Base-by-base conservation (phyloP, 2,113 vertebrate genomes). In the Oryzias melastigma region DNA sequence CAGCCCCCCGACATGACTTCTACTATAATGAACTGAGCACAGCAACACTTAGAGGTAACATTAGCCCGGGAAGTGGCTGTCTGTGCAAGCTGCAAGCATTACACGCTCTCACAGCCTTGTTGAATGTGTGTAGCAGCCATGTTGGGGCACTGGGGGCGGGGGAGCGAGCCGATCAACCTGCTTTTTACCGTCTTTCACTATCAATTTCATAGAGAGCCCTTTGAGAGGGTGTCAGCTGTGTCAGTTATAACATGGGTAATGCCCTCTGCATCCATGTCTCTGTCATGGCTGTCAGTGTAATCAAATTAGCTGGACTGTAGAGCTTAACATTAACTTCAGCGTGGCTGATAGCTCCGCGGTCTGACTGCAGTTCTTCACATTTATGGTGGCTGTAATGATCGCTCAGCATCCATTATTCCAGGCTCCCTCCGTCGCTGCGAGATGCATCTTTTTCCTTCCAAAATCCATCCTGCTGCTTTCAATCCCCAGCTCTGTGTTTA, bases 301-400 rank as follows among this genome's bases (percentile, higher is more conserved):
- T 85, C 35, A 22, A 77, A 78, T 86, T 83, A 86, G 72, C 68
- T 75, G 72, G 78, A 87, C 74, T 77, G 67, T 82, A 71, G 52
- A 72, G 76, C 77, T 83, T 80, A 76, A 52, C 70, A 78, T 77
- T 80, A 75, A 71, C 81, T 78, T 84, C 81, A 74, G 65, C 46
- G 60, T 18, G 68, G 76, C 54, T 58, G 65, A 85, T 60, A 71
- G 73, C 78, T 53, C 73, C 50, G 61, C 54, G 62, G 54, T 72
- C 71, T 72, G 67, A 83, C 66, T 52, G 68, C 71, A 53, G 14
- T 68, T 16, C 69, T 78, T 80, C 62, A 81, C 78, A 80, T 85
- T 80, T 72, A 82, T 80, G 74, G 74, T 58, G 61, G 76, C 35
- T 24, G 72, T 77, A 82, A 82, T 68, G 74, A 82, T 78, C 18